A percentile compares a stretch with the other conserved stretches of the same genome.
These are phyloP conservation scores for Kryphioiulus occultus DNA, from an alignment of 2,888 invertebrate species.

Conservation along the genomic window DNA sequence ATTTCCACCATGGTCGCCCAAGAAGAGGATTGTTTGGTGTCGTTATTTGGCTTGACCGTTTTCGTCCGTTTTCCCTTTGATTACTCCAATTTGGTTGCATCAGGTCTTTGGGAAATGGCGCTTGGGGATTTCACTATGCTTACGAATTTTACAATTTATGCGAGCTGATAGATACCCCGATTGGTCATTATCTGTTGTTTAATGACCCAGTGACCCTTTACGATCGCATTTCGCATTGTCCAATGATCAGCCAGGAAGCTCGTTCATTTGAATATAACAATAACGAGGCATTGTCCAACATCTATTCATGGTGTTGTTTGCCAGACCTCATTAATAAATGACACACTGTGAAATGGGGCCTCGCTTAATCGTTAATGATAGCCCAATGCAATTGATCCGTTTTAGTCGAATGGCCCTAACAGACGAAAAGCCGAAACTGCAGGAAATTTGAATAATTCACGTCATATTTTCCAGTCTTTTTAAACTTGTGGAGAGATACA, in stretches of 20 bases:
- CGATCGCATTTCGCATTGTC: neutral
- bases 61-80: neutral
- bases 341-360: neutral
- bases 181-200: constrained; percentile 17
- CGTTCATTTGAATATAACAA: neutral
- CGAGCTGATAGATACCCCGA: constrained; percentile 5
- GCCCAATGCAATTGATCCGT: neutral
- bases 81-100: neutral
- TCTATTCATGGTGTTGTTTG: neutral
- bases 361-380: neutral
- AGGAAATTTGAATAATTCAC: too few relatives aligned
- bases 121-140: neutral
- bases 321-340: constrained; percentile 6
- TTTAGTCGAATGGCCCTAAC: too few relatives aligned
- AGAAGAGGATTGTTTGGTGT: too few relatives aligned
- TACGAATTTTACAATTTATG: constrained; percentile 1
- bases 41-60: too few relatives aligned
- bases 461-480: too few relatives aligned
- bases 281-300: neutral
- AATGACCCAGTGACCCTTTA: constrained; percentile 17
- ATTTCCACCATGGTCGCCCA: too few relatives aligned
- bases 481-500: too few relatives aligned
- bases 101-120: constrained; percentile 1
- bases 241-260: neutral
- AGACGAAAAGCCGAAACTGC: too few relatives aligned